These are phyloP conservation scores for Diacarnus erythraeanus DNA, from an alignment of 37 sponge, comb jelly and placozoan genomes.

Conservation along the genomic window DNA sequence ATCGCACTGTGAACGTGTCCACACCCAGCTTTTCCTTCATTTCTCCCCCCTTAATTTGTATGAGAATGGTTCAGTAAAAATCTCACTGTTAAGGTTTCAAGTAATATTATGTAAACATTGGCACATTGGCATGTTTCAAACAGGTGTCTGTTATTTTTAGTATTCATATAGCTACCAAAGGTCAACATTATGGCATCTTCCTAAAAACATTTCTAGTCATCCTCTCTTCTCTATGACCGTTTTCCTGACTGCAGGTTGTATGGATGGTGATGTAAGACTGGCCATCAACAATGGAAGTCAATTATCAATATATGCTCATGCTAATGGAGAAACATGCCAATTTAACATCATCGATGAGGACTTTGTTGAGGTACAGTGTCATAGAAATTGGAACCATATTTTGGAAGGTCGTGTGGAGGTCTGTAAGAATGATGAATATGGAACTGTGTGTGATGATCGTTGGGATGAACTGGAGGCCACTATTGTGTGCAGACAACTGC, in stretches of 20 bases:
- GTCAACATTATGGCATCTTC: too few relatives aligned
- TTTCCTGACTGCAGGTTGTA: neutral
- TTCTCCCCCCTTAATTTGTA: too few relatives aligned
- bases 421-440: conserved; percentile 11
- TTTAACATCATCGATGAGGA: neutral
- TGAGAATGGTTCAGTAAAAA: too few relatives aligned
- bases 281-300: neutral
- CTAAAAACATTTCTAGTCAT: too few relatives aligned
- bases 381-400: neutral
- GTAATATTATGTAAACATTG: too few relatives aligned
- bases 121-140: too few relatives aligned
- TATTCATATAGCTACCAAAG: too few relatives aligned
- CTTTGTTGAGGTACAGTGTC: neutral
- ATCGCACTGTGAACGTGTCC: too few relatives aligned
- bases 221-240: neutral
- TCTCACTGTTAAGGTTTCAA: too few relatives aligned
- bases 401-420: conserved; percentile 17
- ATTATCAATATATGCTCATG: neutral
- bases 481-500: conserved; percentile 15
- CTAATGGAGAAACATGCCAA: neutral
- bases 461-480: conserved; percentile 24
- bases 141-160: too few relatives aligned
- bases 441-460: conserved; percentile 26
- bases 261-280: neutral
- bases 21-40: too few relatives aligned